Percentiles rank a stretch among this genome's conserved stretches.
phyloP scores from a whole-genome alignment of 2,888 invertebrate genomes.

The Deroplatys truncata region DNA sequence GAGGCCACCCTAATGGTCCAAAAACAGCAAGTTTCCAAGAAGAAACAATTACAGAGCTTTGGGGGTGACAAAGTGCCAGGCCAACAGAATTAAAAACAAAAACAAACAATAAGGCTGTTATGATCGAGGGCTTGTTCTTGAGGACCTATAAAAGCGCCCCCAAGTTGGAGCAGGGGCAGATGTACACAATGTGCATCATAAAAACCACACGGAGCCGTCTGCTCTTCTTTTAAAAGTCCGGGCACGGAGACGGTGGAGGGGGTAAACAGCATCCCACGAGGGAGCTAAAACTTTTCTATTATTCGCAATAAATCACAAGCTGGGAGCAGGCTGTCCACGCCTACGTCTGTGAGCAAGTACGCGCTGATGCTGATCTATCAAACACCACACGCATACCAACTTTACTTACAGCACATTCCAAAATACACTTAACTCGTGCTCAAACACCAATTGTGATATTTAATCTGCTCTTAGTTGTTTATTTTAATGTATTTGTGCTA shows the following conservation, averaged over 20 bases:
- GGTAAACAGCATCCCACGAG: not conserved
- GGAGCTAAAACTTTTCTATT: not conserved
- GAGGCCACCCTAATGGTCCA: not conserved
- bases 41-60: not conserved
- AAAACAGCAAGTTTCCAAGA: not conserved
- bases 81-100: not conserved
- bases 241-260: not conserved
- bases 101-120: not conserved
- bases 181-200: constrained; percentile 2
- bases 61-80: not conserved
- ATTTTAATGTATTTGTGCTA: too few species aligned
- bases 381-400: not conserved
- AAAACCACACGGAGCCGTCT: not conserved
- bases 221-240: not conserved
- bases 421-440: too few species aligned
- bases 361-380: not conserved
- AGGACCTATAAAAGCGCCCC: constrained; percentile 3
- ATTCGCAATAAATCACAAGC: not conserved
- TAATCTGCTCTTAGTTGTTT: too few species aligned
- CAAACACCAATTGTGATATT: too few species aligned
- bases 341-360: not conserved
- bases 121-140: not conserved
- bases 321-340: not conserved
- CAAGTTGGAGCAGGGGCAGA: not conserved
- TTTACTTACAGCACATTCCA: too few species aligned